Conservation (phyloP, 2,113 vertebrate species). For the Xiphophorus maculatus region DNA sequence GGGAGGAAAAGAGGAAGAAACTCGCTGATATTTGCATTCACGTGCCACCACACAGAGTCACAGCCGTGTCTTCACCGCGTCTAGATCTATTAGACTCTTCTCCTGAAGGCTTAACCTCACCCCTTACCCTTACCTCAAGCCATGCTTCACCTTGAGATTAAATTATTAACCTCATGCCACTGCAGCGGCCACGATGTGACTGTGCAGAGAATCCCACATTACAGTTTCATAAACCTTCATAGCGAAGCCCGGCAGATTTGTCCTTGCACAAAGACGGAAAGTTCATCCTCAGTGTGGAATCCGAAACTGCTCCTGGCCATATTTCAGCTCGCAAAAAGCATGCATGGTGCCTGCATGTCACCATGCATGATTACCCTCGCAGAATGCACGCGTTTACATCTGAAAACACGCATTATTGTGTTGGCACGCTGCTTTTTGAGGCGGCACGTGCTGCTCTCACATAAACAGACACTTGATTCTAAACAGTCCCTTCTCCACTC, state of each 20-base stretch:
- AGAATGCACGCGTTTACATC: background rate
- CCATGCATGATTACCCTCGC: background rate
- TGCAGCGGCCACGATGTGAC: background rate
- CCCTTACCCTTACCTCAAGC: background rate
- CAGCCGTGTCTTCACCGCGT: background rate
- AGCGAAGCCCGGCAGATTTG: background rate
- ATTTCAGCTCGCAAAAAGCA: background rate
- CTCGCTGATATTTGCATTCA: conserved; percentile 36
- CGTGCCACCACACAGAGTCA: background rate
- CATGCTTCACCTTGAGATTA: conserved; percentile 1
- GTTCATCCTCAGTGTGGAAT: background rate
- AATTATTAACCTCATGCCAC: background rate
- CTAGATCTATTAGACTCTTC: background rate
- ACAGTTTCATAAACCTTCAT: background rate
- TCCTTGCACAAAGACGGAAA: background rate
- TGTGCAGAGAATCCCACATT: background rate
- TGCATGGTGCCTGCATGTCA: background rate
- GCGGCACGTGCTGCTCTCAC: conserved; percentile 47
- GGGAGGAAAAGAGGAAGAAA: conserved; percentile 18
- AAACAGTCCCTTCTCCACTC: conserved; percentile 41
- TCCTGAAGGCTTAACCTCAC: background rate
- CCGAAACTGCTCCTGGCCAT: background rate
- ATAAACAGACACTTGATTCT: conserved; percentile 25
- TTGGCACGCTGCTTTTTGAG: conserved; percentile 36
- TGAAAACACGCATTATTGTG: background rate